Evolutionary conservation across 2,113 vertebrate species (phyloP), one percentile per base, ranked within the genome.

Genomic region (Urocynchramus pylzowi): DNA sequence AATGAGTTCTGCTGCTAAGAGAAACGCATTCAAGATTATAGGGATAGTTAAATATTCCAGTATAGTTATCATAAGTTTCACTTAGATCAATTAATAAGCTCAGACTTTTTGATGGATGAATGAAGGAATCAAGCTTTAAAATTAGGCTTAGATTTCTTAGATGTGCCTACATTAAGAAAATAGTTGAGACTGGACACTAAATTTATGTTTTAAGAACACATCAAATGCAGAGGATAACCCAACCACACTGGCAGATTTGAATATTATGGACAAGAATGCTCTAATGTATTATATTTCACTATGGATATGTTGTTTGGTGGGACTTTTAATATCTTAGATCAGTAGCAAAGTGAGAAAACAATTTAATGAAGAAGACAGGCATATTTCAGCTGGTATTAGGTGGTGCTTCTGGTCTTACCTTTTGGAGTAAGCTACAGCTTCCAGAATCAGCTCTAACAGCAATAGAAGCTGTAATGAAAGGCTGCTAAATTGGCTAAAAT

Each of bases 381-480:
- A 42, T 14, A 8, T 42, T 39, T 22, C 33, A 53, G 11, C 16
- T 45, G 4, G 21, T 41, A 63, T 17, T n/a, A 69, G 14, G 33
- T 59, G 8, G 10, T 67, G 10, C 7, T 82, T 74, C 60, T 3
- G 1, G 1, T 76, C 35, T 67, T 88, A 30, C 1, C 0, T 41
- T 78, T 63, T 63, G 41, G 16, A 81, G 23, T 42, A 64, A 45
- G 20, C 3, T 57, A 39, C 42, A 74, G 33, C 20, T 67, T 79
- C 56, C 76, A 49, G 42, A 69, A 87, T 16, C 39, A 76, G 13
- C 20, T 57, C 8, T 52, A 77, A 63, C 28, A 69, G 39, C 10
- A 84, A 26, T 4, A 77, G n/a, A 18, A 75, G 49, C 19, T 59
- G 23, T 59, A 86, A 76, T 59, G 45, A 81, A 3, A 76, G 7